A percentile compares a stretch with the other conserved stretches of the same genome.
Conservation (phyloP, 2,888 invertebrate genomes). For the Apamea sordens region DNA sequence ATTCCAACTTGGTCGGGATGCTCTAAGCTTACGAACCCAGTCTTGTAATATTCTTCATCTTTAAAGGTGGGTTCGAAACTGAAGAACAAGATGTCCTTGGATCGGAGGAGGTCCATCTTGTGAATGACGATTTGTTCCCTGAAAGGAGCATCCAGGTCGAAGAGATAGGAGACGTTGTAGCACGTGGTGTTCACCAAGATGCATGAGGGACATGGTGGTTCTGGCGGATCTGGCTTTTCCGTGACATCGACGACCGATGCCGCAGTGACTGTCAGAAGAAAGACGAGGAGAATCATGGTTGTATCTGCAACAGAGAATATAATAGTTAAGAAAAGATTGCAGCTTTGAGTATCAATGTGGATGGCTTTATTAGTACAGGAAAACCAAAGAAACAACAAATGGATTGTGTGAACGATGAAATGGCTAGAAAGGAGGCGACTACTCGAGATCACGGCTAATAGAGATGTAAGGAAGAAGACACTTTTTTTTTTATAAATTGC, state of each 20-base stretch:
- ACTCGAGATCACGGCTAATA: background rate
- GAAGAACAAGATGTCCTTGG: slow-evolving; percentile 79
- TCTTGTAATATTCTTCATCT: slow-evolving; percentile 83
- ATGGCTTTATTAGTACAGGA: background rate
- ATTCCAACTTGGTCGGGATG: slow-evolving; percentile 69
- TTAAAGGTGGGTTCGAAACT: slow-evolving; percentile 82
- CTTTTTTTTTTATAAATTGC: too few relatives aligned
- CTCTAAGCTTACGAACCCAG: slow-evolving; percentile 80
- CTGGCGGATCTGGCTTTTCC: slow-evolving; percentile 30
- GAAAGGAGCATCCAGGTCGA: slow-evolving; percentile 81
- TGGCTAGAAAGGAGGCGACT: background rate
- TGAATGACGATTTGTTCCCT: slow-evolving; percentile 79
- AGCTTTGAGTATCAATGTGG: background rate
- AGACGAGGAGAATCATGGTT: slow-evolving; percentile 71
- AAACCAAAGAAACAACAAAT: background rate
- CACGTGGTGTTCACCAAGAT: slow-evolving; percentile 77
- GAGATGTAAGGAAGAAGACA: background rate
- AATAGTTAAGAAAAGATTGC: background rate
- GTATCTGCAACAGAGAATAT: slow-evolving; percentile 65
- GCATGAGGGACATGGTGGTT: slow-evolving; percentile 74
- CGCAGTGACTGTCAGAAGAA: slow-evolving; percentile 69
- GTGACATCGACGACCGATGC: slow-evolving; percentile 60
- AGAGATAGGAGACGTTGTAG: slow-evolving; percentile 77
- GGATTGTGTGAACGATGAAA: background rate
- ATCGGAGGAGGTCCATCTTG: slow-evolving; percentile 78